phyloP scores from a whole-genome alignment of 2,113 vertebrate genomes.

The Oreotrochilus melanogaster region DNA sequence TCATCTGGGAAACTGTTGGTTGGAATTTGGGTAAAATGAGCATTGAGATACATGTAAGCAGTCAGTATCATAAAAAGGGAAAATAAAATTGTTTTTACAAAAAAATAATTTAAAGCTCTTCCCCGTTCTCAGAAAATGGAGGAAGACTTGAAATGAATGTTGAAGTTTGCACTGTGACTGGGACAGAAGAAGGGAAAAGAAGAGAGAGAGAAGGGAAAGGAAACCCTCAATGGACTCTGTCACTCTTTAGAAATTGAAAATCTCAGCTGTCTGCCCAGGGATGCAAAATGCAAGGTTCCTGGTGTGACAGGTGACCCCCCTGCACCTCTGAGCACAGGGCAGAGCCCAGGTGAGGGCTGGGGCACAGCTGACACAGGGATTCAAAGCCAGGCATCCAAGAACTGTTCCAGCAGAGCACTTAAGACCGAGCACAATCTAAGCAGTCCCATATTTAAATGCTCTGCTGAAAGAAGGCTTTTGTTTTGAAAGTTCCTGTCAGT shows the following conservation, averaged over 20 bases:
- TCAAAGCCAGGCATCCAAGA: background rate
- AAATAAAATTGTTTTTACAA: background rate
- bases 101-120: background rate
- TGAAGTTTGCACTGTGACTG: background rate
- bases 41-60: background rate
- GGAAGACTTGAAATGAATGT: background rate
- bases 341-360: background rate
- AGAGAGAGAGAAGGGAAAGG: background rate
- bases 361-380: background rate
- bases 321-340: background rate
- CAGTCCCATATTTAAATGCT: background rate
- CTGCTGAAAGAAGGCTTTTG: conserved; percentile 28
- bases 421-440: background rate
- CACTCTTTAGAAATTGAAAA: conserved; percentile 11
- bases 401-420: background rate
- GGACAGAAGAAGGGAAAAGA: background rate
- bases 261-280: background rate
- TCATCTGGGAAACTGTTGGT: background rate
- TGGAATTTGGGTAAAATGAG: background rate
- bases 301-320: background rate
- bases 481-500: conserved; percentile 20
- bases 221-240: background rate
- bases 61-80: background rate
- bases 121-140: background rate
- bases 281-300: background rate